Evolutionary conservation across 1,140 invertebrate species (phyloP).

Genomic region (Musca domestica): DNA sequence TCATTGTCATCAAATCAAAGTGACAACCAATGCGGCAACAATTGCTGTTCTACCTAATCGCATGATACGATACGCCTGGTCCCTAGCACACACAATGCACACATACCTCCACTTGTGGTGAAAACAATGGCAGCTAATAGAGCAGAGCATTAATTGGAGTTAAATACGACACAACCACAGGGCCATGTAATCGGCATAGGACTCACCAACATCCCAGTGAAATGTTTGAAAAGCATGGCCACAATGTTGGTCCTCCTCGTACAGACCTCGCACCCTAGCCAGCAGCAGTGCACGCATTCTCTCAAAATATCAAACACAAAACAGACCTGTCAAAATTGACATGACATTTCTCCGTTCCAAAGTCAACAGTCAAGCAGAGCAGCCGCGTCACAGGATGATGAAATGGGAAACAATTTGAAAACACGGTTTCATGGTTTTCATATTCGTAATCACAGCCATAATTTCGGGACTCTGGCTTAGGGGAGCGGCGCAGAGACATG

Average conservation of each 20-base stretch:
- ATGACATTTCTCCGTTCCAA: slow-evolving; percentile 35
- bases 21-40: slow-evolving; percentile 53
- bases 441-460: too few species aligned
- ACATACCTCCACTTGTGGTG: not conserved
- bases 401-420: slow-evolving; percentile 32
- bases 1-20: slow-evolving; percentile 40
- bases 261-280: too few species aligned
- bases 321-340: slow-evolving; percentile 50
- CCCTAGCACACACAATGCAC: slow-evolving; percentile 24
- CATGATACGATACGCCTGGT: slow-evolving; percentile 12
- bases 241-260: too few species aligned
- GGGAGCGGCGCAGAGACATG: too few species aligned
- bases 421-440: not conserved
- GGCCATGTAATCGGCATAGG: not conserved
- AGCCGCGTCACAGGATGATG: not conserved
- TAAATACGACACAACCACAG: slow-evolving; percentile 38
- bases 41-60: slow-evolving; percentile 31
- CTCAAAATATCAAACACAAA: not conserved
- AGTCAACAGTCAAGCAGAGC: not conserved
- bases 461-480: too few species aligned
- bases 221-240: too few species aligned
- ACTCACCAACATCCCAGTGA: not conserved
- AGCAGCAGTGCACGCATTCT: not conserved
- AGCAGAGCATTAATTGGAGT: slow-evolving; percentile 48
- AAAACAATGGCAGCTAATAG: slow-evolving; percentile 32